Conservation (phyloP, 2,113 vertebrate genomes). For the Alaudala cheleensis region DNA sequence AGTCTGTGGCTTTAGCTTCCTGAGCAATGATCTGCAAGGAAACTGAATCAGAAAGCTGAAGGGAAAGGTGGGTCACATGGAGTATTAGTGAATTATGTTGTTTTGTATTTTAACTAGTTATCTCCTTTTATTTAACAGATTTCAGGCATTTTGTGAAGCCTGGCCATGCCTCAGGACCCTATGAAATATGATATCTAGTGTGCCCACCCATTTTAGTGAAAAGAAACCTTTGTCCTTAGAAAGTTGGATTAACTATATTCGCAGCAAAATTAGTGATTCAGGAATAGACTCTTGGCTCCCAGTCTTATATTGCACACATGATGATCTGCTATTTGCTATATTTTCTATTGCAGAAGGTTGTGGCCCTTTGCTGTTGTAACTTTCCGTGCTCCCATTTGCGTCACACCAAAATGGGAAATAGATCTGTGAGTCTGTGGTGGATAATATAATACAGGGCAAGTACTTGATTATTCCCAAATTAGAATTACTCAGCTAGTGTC, state of each 20-base stretch:
- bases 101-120: neutral
- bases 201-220: neutral
- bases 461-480: neutral
- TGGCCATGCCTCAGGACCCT: neutral
- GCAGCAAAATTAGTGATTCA: neutral
- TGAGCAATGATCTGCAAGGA: neutral
- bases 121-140: neutral
- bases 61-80: neutral
- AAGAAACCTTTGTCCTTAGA: neutral
- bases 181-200: neutral
- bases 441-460: neutral
- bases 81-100: neutral
- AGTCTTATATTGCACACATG: neutral
- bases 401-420: neutral
- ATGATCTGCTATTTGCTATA: neutral
- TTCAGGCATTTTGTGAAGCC: neutral
- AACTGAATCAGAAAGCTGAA: constrained; percentile 13
- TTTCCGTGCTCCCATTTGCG: neutral
- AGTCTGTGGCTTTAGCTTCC: constrained; percentile 9
- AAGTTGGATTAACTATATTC: neutral
- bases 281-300: neutral
- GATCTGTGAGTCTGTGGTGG: neutral
- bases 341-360: neutral
- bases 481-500: neutral
- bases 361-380: neutral